Evolutionary conservation across 2,888 invertebrate genomes (phyloP), one percentile per base, ranked within the genome.

Genomic region (Agonum fuliginosum): DNA sequence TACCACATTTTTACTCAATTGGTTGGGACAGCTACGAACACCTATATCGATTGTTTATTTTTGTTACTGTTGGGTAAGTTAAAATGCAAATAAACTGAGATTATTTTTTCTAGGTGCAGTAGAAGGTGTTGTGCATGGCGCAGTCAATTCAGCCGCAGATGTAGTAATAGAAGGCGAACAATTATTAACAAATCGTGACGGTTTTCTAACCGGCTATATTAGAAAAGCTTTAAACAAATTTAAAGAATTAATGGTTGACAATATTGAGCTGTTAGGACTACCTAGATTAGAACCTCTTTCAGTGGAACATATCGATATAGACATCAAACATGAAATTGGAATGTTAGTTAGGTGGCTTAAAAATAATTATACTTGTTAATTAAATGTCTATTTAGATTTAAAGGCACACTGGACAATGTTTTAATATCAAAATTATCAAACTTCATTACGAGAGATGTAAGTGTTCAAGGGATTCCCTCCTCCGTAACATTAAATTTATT

Each of bases 241-340:
- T 74, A 81, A 86, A 78, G 83, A 82, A 62, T 83, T 84, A 22
- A 84, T 87, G 80, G 82, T 85, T 24, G 83, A 83, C 30, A 86
- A 86, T 17, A 86, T 87, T 54, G 86, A 86, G 4, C 86, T 87
- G 83, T 80, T 87, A 14, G 86, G 86, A 46, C 84, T 87, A 41
- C 87, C 87, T 0, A 83, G 86, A 48, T 81, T 87, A 77, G 87
- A 87, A 81, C 87, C 87, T 2, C 82, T 87, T n/a, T 84, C 84
- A 73, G 84, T 87, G 20, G 85, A 85, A 30, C 83, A 84, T 79
- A 83, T 87, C n/a, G 85, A 86, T 74, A 84, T 87, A 46, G 84
- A 86, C 79, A 83, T 87, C 24, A 82, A 82, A 19, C 86, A 86
- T 67, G 86, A 87, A 75, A 83, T 85, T 14, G 84, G 85, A 69